Evolutionary conservation across 1,140 invertebrate species (phyloP).

Genomic region (Drosophila malerkotliana): DNA sequence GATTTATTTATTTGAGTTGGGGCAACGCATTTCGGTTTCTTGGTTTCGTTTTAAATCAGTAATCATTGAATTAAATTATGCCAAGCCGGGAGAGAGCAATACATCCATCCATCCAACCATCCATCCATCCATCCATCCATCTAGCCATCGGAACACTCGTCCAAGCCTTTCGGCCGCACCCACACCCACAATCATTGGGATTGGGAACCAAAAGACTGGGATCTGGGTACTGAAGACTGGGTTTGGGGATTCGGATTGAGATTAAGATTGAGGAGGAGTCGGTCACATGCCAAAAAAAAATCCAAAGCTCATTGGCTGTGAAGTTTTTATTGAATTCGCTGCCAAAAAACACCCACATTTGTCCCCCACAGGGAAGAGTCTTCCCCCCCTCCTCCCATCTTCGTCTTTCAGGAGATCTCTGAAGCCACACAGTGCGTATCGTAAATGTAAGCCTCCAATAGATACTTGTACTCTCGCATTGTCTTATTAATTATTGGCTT

Average conservation of each 20-base stretch:
- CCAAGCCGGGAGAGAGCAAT: slow-evolving; percentile 17
- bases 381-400: too few relatives aligned
- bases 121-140: slow-evolving; percentile 8
- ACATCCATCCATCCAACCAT: slow-evolving; percentile 29
- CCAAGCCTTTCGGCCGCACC: slow-evolving; percentile 60
- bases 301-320: slow-evolving; percentile 64
- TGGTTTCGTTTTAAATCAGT: slow-evolving; percentile 74
- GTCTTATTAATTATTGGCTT: neutral
- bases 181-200: slow-evolving; percentile 62
- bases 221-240: neutral
- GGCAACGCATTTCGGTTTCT: slow-evolving; percentile 53
- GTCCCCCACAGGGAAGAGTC: slow-evolving; percentile 16
- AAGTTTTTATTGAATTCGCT: slow-evolving; percentile 80
- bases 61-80: slow-evolving; percentile 83
- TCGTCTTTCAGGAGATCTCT: neutral
- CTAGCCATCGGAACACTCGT: slow-evolving; percentile 14
- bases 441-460: neutral
- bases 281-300: slow-evolving; percentile 67
- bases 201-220: neutral
- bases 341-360: slow-evolving; percentile 62
- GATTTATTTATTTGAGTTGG: slow-evolving; percentile 78
- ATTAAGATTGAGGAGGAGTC: slow-evolving; percentile 30
- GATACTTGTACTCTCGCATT: neutral
- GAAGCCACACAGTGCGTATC: slow-evolving; percentile 6
- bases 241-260: neutral